Percentiles rank a stretch among this genome's conserved stretches.
These are phyloP conservation scores for Armadillidium nasatum DNA, from an alignment of 1,140 invertebrate genomes.

Conservation along the genomic window DNA sequence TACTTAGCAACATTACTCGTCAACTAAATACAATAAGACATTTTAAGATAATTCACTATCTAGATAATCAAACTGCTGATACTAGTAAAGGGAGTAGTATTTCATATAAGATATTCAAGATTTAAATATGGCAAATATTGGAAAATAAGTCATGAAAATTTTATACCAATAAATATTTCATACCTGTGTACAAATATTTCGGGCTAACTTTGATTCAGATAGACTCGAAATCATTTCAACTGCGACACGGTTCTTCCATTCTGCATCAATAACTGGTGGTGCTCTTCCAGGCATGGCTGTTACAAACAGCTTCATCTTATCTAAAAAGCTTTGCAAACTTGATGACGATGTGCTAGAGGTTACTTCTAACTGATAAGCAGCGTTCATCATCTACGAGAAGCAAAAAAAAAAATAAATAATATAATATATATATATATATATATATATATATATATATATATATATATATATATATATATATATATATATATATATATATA, in stretches of 20 bases:
- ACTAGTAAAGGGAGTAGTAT: too few relatives aligned
- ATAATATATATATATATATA: too few relatives aligned
- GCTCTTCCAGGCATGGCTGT: conserved; percentile 55
- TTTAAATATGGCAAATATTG: background rate
- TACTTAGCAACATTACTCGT: too few relatives aligned
- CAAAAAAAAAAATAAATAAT: too few relatives aligned
- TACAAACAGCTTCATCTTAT: conserved; percentile 69
- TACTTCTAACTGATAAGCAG: conserved; percentile 78
- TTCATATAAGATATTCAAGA: background rate
- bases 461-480: too few relatives aligned
- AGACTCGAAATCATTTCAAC: conserved; percentile 68
- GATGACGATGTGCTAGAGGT: conserved; percentile 70
- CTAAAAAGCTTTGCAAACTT: conserved; percentile 66
- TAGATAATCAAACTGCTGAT: too few relatives aligned
- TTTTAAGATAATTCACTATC: too few relatives aligned
- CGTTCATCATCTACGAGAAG: conserved; percentile 62
- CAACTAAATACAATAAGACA: too few relatives aligned
- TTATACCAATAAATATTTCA: conserved; percentile 14
- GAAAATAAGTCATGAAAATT: background rate
- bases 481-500: too few relatives aligned
- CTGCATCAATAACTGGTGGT: conserved; percentile 59
- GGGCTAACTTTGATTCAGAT: conserved; percentile 65
- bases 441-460: too few relatives aligned
- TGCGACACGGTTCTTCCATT: conserved; percentile 70
- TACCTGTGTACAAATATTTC: conserved; percentile 70